Evolutionary conservation across 2,797 vertebrate species (phyloP), one percentile per base, ranked within the genome.

Genomic region (Acropternis orthonyx): DNA sequence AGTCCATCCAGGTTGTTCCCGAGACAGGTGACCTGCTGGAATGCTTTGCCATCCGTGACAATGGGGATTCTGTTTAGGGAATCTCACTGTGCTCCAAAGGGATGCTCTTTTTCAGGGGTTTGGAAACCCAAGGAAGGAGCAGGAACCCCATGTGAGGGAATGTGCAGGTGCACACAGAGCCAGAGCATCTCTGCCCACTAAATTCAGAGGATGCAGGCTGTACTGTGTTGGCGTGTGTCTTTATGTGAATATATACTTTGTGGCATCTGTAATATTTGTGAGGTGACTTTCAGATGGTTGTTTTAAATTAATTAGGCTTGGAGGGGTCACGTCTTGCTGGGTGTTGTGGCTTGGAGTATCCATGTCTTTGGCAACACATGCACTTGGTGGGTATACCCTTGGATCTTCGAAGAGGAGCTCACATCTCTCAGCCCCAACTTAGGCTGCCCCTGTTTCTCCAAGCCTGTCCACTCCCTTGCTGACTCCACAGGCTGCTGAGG

Each of bases 141-240:
- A 2, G 1, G 17, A 13, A 4, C 15, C 22, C 15, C 27, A 0
- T 2, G 20, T 23, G 18, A 55, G 17, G 1, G 0, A 6, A 12
- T 0, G 15, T 52, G 20, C 28, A 17, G 27, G 43, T n/a, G 23
- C 3, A 10, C 4, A 15, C 28, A 23, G 14, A 17, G 19, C 14
- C 27, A 36, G 44, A 49, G 26, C 67, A 26, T 32, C 59, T 77
- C 36, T 28, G 26, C 58, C 36, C 36, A 9, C 37, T 61, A 14
- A 14, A 9, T 28, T 28, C 36, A 36, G 20, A 82, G 34, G 30
- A 20, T 12, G 6, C 32, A 48, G 30, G 61, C 34, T 26, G 3
- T 16, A 14, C 28, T 8, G 0, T 2, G 14, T 9, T 67, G 27
- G 4, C 7, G 10, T 17, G 13, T 37, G 12, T 24, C 37, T 73